Evolutionary conservation across 2,888 invertebrate genomes (phyloP), one percentile per base, ranked within the genome.

Genomic region (Megamerina dolium): DNA sequence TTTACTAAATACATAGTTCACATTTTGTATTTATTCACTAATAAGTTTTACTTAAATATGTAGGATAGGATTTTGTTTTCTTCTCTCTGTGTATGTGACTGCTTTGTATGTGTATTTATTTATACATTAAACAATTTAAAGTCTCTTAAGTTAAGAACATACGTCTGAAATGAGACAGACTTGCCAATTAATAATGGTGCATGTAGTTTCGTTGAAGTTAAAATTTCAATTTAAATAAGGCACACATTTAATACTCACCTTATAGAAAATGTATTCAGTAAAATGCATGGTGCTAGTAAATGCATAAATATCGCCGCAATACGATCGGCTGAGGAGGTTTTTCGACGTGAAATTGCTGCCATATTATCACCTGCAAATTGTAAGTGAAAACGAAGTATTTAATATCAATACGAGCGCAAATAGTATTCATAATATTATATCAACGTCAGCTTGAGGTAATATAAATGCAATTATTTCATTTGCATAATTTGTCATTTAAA

Each of bases 341-440:
- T 87, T 69, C 88, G 80, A 68, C 87, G 81, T 59, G 87, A 79
- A 61, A 89, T 89, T 57, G 90, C 89, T 60, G 90, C 89, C 81
- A 89, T 89, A 73, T 89, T 89, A 77, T 90, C 89, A 67, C 89
- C 90, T 89, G 77, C 34, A 58, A 52, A n/a, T n/a, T n/a, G n/a
- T n/a, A n/a, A n/a, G n/a, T n/a, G n/a, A n/a, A n/a, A n/a, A n/a
- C n/a, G n/a, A n/a, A n/a, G n/a, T n/a, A n/a, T n/a, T n/a, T n/a
- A n/a, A n/a, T n/a, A n/a, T n/a, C n/a, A n/a, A n/a, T n/a, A n/a
- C n/a, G n/a, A n/a, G n/a, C n/a, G n/a, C n/a, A n/a, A n/a, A n/a
- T n/a, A n/a, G n/a, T n/a, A n/a, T n/a, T n/a, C n/a, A n/a, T n/a
- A n/a, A n/a, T n/a, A n/a, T n/a, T n/a, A n/a, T n/a, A n/a, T n/a